These are phyloP conservation scores for Cephus sareptanus DNA, from an alignment of 2,888 invertebrate species.

Conservation along the genomic window DNA sequence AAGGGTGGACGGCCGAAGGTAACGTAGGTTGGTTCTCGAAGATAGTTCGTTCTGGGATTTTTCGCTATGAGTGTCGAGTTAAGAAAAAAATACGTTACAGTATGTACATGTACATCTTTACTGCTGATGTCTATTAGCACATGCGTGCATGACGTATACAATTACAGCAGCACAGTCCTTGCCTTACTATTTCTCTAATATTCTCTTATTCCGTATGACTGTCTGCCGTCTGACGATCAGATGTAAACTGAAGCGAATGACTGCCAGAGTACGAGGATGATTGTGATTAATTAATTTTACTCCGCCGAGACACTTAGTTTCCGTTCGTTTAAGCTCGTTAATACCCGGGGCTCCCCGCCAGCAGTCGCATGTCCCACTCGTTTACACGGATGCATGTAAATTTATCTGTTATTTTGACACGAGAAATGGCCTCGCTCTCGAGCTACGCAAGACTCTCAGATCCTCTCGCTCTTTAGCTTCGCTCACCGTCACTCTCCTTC, in stretches of 20 bases:
- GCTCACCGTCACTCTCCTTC: background rate
- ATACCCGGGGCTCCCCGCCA: slow-evolving; percentile 36
- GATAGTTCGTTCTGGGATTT: no score
- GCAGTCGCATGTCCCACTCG: slow-evolving; percentile 48
- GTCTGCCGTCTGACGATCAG: slow-evolving; percentile 30
- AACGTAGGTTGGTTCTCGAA: no score
- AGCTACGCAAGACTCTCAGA: background rate
- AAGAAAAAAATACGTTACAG: no score
- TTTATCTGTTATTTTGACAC: slow-evolving; percentile 42
- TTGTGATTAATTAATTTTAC: slow-evolving; percentile 65
- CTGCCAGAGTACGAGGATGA: slow-evolving; percentile 40
- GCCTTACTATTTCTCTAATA: background rate
- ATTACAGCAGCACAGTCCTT: background rate
- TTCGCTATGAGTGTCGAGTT: no score
- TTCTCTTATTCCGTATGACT: background rate
- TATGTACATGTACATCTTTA: background rate
- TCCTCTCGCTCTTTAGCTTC: background rate
- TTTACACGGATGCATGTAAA: slow-evolving; percentile 59
- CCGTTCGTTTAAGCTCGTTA: slow-evolving; percentile 66
- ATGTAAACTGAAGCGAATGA: slow-evolving; percentile 43
- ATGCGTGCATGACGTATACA: background rate
- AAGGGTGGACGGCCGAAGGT: no score
- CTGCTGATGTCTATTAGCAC: background rate
- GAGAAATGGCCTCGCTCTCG: slow-evolving; percentile 18
- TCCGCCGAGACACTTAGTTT: slow-evolving; percentile 65